Percentiles rank a stretch among this genome's conserved stretches.
Evolutionary conservation across 2,888 invertebrate genomes (phyloP).

Genomic region (Pegoplata infirma): DNA sequence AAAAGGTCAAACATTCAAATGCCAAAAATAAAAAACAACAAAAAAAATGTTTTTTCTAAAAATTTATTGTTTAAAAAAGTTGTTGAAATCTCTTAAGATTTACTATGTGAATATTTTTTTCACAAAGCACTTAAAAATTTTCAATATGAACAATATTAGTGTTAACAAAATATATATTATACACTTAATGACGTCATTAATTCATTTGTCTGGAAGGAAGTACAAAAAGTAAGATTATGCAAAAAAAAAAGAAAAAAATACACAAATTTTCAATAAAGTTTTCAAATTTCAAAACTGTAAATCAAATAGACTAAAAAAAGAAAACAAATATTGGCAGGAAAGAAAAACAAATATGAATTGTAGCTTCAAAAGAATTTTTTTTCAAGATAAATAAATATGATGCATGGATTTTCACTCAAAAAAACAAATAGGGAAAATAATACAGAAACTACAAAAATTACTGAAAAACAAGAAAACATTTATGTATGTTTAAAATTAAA

Average conservation of each 20-base stretch:
- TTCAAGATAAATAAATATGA: background rate
- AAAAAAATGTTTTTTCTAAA: background rate
- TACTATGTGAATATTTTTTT: background rate
- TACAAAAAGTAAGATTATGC: background rate
- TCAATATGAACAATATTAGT: background rate
- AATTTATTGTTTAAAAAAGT: background rate
- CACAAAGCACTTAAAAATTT: background rate
- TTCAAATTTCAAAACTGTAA: constrained; percentile 13
- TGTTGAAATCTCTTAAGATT: constrained; percentile 6
- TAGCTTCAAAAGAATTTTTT: background rate
- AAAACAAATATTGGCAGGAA: constrained; percentile 23
- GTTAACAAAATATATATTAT: background rate
- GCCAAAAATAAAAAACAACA: background rate
- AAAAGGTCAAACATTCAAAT: constrained; percentile 26
- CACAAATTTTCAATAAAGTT: background rate
- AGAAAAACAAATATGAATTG: constrained; percentile 34
- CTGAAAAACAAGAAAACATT: background rate
- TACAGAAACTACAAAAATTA: constrained; percentile 9
- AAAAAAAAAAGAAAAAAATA: background rate
- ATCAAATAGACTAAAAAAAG: constrained; percentile 18
- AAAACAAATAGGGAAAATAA: background rate
- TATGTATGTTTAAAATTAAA: no score
- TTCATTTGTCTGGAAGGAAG: no score
- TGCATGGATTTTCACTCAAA: background rate
- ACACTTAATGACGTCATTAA: constrained; percentile 16